A percentile compares a stretch with the other conserved stretches of the same genome.
Evolutionary conservation across 92 coral and sea anemone genomes (phyloP).

Genomic region (Pocillopora meandrina): DNA sequence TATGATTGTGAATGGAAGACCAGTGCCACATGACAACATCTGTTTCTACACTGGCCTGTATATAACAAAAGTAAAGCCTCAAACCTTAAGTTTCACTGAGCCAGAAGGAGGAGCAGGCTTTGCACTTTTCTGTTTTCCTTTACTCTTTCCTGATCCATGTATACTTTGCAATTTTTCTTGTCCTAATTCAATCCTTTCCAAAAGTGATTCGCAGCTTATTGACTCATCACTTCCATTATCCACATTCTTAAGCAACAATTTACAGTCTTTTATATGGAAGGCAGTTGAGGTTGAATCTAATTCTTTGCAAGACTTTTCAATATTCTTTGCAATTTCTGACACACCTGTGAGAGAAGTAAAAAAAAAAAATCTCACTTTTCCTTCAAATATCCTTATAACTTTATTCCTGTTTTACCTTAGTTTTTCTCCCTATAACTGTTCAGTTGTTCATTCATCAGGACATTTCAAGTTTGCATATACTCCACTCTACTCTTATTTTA

Average conservation of each 20-base stretch:
- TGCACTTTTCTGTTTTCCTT: slow-evolving; percentile 50
- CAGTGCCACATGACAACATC: not conserved
- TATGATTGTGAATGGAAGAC: not conserved
- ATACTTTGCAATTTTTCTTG: slow-evolving; percentile 1
- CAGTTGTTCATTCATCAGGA: too few relatives aligned
- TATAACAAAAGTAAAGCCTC: not conserved
- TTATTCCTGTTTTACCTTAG: too few relatives aligned
- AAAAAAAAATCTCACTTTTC: not conserved
- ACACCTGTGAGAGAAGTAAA: not conserved
- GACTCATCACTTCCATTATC: not conserved
- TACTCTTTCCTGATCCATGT: slow-evolving; percentile 36
- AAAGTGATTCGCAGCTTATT: slow-evolving; percentile 56
- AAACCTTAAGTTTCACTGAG: slow-evolving; percentile 43
- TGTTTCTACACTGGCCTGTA: not conserved
- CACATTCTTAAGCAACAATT: slow-evolving; percentile 50
- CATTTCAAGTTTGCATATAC: too few relatives aligned
- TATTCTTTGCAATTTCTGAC: slow-evolving; percentile 20
- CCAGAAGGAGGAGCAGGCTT: slow-evolving; percentile 12
- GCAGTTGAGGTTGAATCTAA: slow-evolving; percentile 54
- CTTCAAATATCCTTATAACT: too few relatives aligned
- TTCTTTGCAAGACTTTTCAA: slow-evolving; percentile 45
- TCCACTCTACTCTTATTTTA: too few relatives aligned
- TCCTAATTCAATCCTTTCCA: slow-evolving; percentile 17
- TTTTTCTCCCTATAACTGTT: too few relatives aligned
- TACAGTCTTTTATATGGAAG: slow-evolving; percentile 68